A percentile compares a stretch with the other conserved stretches of the same genome.
These are phyloP conservation scores for Oryzias curvinotus DNA, from an alignment of 2,113 vertebrate genomes.

Conservation along the genomic window DNA sequence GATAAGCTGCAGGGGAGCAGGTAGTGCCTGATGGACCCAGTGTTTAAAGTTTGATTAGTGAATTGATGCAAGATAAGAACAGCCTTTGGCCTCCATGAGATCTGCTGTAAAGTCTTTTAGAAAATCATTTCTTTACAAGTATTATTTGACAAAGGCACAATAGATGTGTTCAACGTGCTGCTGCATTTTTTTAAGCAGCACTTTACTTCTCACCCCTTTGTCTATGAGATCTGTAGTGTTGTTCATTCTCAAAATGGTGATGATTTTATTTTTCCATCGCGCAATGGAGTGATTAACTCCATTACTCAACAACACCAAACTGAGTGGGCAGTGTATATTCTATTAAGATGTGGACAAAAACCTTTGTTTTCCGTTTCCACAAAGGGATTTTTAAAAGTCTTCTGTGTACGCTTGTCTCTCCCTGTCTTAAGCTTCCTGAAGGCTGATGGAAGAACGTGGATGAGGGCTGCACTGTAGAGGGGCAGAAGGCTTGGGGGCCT, in stretches of 20 bases:
- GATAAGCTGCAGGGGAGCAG: conserved; percentile 24
- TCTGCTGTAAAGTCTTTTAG: not conserved
- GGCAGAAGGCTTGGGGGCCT: conserved; percentile 71
- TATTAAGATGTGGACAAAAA: not conserved
- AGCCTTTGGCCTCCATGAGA: not conserved
- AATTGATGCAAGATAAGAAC: conserved; percentile 1
- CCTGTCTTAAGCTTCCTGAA: conserved; percentile 70
- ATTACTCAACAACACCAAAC: conserved; percentile 4
- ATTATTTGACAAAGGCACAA: not conserved
- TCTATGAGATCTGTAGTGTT: not conserved
- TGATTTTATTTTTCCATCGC: not conserved
- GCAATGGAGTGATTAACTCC: not conserved
- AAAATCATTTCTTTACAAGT: not conserved
- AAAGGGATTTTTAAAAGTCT: conserved; percentile 1
- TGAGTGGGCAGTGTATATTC: not conserved
- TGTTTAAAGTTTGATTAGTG: conserved; percentile 21
- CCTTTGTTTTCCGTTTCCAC: not conserved
- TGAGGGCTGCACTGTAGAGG: conserved; percentile 73
- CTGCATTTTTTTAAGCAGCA: not conserved
- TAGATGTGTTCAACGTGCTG: not conserved
- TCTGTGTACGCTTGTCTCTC: conserved; percentile 49
- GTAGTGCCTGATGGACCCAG: conserved; percentile 11
- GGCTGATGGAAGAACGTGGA: conserved; percentile 72
- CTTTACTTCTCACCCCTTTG: not conserved
- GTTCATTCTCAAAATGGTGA: not conserved